Conservation (phyloP, 2,113 vertebrate species). For the Istiophorus platypterus region DNA sequence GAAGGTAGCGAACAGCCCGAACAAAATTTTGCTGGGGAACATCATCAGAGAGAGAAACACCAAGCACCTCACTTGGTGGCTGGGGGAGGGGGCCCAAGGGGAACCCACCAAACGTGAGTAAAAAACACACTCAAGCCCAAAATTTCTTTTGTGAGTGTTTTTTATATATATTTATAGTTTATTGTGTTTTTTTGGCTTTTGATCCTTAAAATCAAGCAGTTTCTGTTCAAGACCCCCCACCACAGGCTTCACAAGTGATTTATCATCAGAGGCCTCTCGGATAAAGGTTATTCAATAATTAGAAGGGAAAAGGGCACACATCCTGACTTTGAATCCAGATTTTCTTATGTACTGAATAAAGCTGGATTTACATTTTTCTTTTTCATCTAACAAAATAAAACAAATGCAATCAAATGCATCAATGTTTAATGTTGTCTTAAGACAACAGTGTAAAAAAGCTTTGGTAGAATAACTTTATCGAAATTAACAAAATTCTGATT, state of each 20-base stretch:
- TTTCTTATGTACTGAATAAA: background rate
- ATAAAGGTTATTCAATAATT: background rate
- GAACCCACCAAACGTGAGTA: conserved; percentile 65
- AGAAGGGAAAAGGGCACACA: background rate
- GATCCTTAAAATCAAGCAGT: background rate
- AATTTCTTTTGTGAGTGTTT: background rate
- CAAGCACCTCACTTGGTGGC: conserved; percentile 78
- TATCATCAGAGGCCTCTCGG: background rate
- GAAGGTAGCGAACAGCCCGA: conserved; percentile 31
- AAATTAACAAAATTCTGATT: background rate
- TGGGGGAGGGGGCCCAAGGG: conserved; percentile 53
- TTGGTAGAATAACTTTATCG: background rate
- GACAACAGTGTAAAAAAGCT: background rate
- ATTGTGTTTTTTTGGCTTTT: background rate
- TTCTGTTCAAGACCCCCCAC: background rate
- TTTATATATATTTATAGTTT: background rate
- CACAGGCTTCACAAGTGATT: background rate
- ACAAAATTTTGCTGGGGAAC: conserved; percentile 60
- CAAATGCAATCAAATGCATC: background rate
- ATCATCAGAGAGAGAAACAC: conserved; percentile 16
- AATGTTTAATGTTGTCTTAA: background rate
- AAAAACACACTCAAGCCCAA: background rate
- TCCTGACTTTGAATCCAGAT: background rate
- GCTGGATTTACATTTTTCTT: background rate
- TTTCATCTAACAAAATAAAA: conserved; percentile 18